These are phyloP conservation scores for Spodoptera frugiperda DNA, from an alignment of 1,140 invertebrate genomes.

Conservation along the genomic window DNA sequence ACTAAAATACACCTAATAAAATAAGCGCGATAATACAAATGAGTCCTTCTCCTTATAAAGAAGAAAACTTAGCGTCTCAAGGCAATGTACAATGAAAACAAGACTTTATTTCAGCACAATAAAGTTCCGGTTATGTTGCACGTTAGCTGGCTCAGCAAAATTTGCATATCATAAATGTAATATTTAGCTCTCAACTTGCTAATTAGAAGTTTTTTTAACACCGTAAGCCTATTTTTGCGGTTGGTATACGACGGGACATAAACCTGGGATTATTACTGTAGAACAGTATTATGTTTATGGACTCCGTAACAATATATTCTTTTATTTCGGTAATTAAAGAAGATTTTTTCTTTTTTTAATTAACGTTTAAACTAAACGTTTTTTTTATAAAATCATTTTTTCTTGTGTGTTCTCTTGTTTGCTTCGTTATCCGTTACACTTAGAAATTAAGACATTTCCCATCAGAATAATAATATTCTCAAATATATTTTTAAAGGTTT, in stretches of 20 bases:
- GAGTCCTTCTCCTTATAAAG: constrained; percentile 60
- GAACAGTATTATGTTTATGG: no score
- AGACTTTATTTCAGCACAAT: constrained; percentile 55
- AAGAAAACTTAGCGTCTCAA: constrained; percentile 61
- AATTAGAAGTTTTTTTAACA: constrained; percentile 69
- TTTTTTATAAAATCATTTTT: no score
- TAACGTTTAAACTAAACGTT: not conserved
- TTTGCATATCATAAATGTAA: constrained; percentile 86
- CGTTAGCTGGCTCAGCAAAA: constrained; percentile 68
- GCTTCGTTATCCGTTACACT: no score
- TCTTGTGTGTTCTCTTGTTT: no score
- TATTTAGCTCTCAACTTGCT: constrained; percentile 84
- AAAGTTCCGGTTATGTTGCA: constrained; percentile 68
- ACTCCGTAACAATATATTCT: no score
- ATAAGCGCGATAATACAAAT: constrained; percentile 58
- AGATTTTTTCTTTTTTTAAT: not conserved
- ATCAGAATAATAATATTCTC: no score
- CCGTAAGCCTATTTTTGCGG: constrained; percentile 14
- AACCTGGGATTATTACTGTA: not conserved
- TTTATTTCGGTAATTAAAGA: not conserved
- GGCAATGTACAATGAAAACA: constrained; percentile 54
- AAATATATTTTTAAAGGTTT: no score
- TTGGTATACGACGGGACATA: not conserved
- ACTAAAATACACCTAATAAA: constrained; percentile 60
- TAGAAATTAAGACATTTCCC: no score